phyloP scores from a whole-genome alignment of 2,888 invertebrate species.

The Parasteatoda lunata region DNA sequence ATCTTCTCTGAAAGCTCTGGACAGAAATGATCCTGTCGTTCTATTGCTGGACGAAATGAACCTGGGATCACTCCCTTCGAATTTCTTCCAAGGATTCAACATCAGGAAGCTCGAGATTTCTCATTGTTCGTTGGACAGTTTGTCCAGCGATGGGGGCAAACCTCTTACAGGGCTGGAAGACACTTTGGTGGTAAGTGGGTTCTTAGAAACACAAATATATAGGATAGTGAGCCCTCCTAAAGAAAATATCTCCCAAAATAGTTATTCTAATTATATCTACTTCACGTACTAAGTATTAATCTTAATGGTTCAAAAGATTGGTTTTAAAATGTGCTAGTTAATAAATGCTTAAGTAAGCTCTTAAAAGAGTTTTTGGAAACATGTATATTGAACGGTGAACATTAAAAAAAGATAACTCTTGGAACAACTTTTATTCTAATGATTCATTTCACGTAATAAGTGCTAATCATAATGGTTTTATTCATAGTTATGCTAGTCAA shows the following conservation, averaged over 20 bases:
- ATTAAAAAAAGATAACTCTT: too few species aligned
- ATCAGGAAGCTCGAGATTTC: conserved; percentile 18
- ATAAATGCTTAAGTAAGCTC: too few species aligned
- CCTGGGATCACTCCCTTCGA: neutral
- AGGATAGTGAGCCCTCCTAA: neutral
- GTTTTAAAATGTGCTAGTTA: too few species aligned
- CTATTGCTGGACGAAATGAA: conserved; percentile 12
- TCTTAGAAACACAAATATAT: neutral
- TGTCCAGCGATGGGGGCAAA: neutral
- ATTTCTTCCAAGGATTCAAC: conserved; percentile 15
- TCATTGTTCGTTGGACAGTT: conserved; percentile 20
- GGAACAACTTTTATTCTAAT: too few species aligned
- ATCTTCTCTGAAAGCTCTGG: neutral
- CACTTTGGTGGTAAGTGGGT: conserved; percentile 19
- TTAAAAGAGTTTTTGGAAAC: too few species aligned
- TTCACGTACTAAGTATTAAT: too few species aligned
- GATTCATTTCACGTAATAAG: too few species aligned
- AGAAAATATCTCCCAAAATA: neutral
- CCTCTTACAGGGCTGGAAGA: conserved; percentile 35
- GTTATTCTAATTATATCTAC: neutral
- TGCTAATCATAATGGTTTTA: too few species aligned
- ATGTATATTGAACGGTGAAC: too few species aligned
- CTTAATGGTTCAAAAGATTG: too few species aligned
- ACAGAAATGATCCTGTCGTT: neutral
- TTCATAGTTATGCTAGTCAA: too few species aligned